phyloP scores from a whole-genome alignment of 2,888 invertebrate species.

The Ernsta delagoae region DNA sequence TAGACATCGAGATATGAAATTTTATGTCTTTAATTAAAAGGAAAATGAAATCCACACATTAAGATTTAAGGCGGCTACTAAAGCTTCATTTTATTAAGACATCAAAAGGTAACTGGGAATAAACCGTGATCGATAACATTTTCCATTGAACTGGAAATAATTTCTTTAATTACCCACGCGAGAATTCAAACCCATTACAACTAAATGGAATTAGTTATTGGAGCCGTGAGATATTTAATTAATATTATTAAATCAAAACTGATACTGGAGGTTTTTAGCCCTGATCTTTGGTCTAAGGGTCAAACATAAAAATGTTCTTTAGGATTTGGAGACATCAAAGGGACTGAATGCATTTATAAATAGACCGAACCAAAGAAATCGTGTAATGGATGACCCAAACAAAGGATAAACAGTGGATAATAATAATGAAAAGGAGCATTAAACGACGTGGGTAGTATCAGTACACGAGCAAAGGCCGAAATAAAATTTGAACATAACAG shows the following conservation, averaged over 20 bases:
- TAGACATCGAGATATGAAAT: background rate
- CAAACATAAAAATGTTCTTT: slow-evolving; percentile 3
- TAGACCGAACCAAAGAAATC: slow-evolving; percentile 33
- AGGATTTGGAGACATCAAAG: slow-evolving; percentile 32
- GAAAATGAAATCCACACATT: slow-evolving; percentile 10
- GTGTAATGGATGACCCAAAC: slow-evolving; percentile 31
- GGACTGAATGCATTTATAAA: slow-evolving; percentile 22
- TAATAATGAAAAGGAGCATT: slow-evolving; percentile 38
- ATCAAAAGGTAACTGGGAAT: slow-evolving; percentile 37
- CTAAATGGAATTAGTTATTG: slow-evolving; percentile 33
- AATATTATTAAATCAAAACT: slow-evolving; percentile 43
- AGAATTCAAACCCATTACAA: slow-evolving; percentile 38
- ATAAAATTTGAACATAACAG: slow-evolving; percentile 30
- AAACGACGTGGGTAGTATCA: slow-evolving; percentile 50
- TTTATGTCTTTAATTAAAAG: slow-evolving; percentile 4
- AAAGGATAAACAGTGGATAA: slow-evolving; percentile 29
- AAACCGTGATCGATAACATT: slow-evolving; percentile 42
- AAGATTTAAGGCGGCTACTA: slow-evolving; percentile 16
- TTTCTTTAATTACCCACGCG: slow-evolving; percentile 43
- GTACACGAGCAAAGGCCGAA: slow-evolving; percentile 36
- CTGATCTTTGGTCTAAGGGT: slow-evolving; percentile 39
- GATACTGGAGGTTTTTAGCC: slow-evolving; percentile 47
- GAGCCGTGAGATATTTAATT: slow-evolving; percentile 34
- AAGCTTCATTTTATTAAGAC: slow-evolving; percentile 40
- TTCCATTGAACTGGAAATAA: slow-evolving; percentile 42